Conservation (phyloP, 2,888 invertebrate genomes). For the Acanthosepion pharaonis region DNA sequence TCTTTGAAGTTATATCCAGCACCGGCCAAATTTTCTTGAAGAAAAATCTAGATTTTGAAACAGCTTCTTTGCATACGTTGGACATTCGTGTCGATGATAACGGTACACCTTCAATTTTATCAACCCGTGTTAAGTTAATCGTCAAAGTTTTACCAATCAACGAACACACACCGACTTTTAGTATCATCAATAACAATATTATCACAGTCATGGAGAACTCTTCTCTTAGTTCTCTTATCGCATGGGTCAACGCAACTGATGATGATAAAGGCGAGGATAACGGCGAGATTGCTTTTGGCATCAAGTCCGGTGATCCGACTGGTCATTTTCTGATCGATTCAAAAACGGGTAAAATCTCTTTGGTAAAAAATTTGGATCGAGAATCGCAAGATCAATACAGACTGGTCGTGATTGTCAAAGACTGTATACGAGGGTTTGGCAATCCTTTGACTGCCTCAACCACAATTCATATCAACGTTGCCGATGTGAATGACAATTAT, state of each 20-base stretch:
- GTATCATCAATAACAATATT: constrained; percentile 50
- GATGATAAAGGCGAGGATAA: constrained; percentile 51
- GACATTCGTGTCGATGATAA: constrained; percentile 60
- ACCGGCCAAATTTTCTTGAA: constrained; percentile 56
- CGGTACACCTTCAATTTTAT: constrained; percentile 56
- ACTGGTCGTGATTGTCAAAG: constrained; percentile 84
- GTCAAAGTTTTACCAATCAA: constrained; percentile 58
- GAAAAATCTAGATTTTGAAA: constrained; percentile 63
- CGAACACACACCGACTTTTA: constrained; percentile 52
- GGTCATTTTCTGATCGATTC: constrained; percentile 56
- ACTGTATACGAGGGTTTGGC: constrained; percentile 76
- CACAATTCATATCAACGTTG: constrained; percentile 55
- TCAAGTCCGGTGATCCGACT: constrained; percentile 53
- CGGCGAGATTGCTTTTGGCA: constrained; percentile 58
- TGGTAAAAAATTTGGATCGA: constrained; percentile 56
- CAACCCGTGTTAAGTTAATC: constrained; percentile 52
- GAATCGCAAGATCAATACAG: constrained; percentile 53
- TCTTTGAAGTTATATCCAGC: constrained; percentile 51
- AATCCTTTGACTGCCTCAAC: constrained; percentile 91
- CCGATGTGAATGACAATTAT: constrained; percentile 47
- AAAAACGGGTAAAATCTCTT: constrained; percentile 55
- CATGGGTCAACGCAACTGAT: constrained; percentile 53
- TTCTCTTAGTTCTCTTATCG: constrained; percentile 48
- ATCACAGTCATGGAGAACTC: constrained; percentile 58
- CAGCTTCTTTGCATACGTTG: constrained; percentile 56